Evolutionary conservation across 2,797 vertebrate species (phyloP), one percentile per base, ranked within the genome.

Genomic region (Sarcophilus harrisii): DNA sequence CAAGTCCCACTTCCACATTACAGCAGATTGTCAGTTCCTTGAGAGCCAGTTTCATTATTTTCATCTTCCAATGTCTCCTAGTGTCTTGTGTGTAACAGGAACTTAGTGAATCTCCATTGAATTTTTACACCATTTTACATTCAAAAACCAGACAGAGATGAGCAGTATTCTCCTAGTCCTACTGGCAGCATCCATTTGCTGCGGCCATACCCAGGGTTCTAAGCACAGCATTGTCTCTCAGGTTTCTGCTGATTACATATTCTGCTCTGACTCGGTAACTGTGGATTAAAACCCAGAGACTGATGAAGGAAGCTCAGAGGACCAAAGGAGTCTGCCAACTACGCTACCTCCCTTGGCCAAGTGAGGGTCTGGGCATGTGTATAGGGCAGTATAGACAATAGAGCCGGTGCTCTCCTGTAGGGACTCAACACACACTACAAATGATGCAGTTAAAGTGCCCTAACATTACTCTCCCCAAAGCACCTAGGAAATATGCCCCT

Each of bases 401-500:
- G 57, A 45, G 58, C 92, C 24, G 29, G 27, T 5, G 55, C 49
- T 54, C 91, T 0, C 18, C 90, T 81, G 45, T 38, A 73, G 93
- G 32, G 45, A n/a, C 29, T 58, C 91, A 87, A 32, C 1, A 58
- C 29, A n/a, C 24, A 94, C 16, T 3, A 38, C 8, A 66, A 58
- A 14, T n/a, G 92, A 90, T 90, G 81, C 73, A 4, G 21, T 93
- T 49, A 21, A 90, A 96, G 90, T n/a, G 38, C 60, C 90, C 91
- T 91, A 49, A 9, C 5, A n/a, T 92, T 90, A 49, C 94, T 90
- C 94, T 62, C 91, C 90, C 52, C 5, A 18, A 27, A 94, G 97
- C 94, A 97, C 95, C 96, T 97, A 97, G 32, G 92, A 91, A 81
- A 93, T 89, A 81, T 30, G 27, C 49, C 87, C 57, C 57, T 91